A percentile compares a stretch with the other conserved stretches of the same genome.
Evolutionary conservation across 2,888 invertebrate genomes (phyloP).

Genomic region (Rhopalosiphum nymphaeae): DNA sequence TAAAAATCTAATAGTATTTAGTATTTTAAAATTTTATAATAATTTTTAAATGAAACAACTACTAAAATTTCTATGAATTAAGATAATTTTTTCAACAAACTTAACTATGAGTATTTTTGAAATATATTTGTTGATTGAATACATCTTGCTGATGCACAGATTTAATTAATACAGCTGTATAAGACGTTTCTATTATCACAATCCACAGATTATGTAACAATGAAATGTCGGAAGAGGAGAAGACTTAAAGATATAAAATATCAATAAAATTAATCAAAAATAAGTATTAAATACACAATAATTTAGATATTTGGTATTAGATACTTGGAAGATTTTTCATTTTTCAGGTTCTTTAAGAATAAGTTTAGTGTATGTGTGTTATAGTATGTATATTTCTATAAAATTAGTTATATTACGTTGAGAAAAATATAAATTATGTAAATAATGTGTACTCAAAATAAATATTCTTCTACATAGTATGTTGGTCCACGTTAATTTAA

Average conservation of each 20-base stretch:
- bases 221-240: not conserved
- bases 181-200: conserved; percentile 23
- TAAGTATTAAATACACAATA: not conserved
- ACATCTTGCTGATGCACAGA: not conserved
- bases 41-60: not conserved
- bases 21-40: not conserved
- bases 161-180: conserved; percentile 40
- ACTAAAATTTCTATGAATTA: not conserved
- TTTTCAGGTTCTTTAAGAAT: not conserved
- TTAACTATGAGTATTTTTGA: not conserved
- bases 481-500: not conserved
- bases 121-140: not conserved
- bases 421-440: not conserved
- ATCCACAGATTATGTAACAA: not conserved
- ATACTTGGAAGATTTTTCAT: not conserved
- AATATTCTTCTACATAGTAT: not conserved
- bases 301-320: not conserved
- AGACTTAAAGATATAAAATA: not conserved
- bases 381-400: not conserved
- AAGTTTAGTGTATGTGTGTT: not conserved
- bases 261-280: not conserved
- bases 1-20: not conserved
- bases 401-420: not conserved
- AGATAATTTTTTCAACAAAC: not conserved
- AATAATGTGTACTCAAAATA: not conserved